Evolutionary conservation across 2,797 vertebrate genomes (phyloP).

Genomic region (Etheostoma perlongum): DNA sequence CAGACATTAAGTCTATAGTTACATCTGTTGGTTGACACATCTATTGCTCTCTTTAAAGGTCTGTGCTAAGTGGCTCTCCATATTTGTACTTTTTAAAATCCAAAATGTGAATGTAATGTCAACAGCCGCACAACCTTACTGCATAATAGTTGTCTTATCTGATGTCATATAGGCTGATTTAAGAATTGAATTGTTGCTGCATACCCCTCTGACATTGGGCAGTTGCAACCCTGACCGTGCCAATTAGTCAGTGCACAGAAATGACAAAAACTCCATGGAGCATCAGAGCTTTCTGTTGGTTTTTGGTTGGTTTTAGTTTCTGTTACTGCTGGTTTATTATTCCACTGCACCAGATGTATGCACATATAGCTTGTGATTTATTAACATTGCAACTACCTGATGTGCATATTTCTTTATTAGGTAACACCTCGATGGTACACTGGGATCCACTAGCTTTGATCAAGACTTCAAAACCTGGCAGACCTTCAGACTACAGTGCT

Average conservation of each 20-base stretch:
- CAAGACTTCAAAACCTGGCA: constrained; percentile 57
- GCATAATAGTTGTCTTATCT: no score
- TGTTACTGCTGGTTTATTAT: constrained; percentile 32
- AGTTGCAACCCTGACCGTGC: not conserved
- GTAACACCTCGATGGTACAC: constrained; percentile 4
- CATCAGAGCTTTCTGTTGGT: not conserved
- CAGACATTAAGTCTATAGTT: no score
- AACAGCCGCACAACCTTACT: no score
- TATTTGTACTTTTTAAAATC: no score
- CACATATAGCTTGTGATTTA: constrained; percentile 20
- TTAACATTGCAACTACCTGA: constrained; percentile 14
- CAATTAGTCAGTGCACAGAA: constrained; percentile 18
- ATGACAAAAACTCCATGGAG: constrained; percentile 16
- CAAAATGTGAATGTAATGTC: no score
- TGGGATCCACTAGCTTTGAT: constrained; percentile 52
- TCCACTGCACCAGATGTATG: constrained; percentile 4
- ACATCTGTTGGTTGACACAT: no score
- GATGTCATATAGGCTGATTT: no score
- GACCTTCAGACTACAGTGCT: constrained; percentile 17
- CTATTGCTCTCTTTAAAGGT: no score
- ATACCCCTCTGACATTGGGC: no score
- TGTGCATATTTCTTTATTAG: constrained; percentile 7
- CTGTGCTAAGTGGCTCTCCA: no score
- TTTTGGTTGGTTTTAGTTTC: not conserved
- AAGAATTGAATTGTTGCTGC: no score